Percentiles rank a stretch among this genome's conserved stretches.
These are phyloP conservation scores for Pardosa pseudoannulata DNA, from an alignment of 2,888 invertebrate genomes.

Conservation along the genomic window DNA sequence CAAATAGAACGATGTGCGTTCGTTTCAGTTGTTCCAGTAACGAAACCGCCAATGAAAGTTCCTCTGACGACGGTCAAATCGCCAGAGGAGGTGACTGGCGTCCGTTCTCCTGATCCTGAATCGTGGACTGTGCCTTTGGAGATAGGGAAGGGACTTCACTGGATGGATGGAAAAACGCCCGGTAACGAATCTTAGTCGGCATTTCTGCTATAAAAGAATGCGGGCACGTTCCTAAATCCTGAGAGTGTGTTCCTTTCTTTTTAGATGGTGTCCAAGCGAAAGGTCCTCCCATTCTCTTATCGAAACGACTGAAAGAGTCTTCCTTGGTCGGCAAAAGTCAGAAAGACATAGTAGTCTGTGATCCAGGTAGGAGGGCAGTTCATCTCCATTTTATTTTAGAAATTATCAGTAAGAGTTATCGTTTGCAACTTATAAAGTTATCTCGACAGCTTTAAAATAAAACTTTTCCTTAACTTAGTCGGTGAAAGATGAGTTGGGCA, in stretches of 20 bases:
- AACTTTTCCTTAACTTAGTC: no score
- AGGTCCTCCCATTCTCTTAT: slow-evolving; percentile 59
- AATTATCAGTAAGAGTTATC: no score
- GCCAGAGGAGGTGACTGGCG: slow-evolving; percentile 93
- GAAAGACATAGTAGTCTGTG: slow-evolving; percentile 67
- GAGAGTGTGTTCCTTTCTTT: background rate
- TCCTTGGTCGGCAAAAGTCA: slow-evolving; percentile 65
- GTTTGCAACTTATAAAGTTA: no score
- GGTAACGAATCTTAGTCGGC: no score
- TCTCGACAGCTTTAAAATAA: no score
- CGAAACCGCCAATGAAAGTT: slow-evolving; percentile 66
- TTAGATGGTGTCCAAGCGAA: slow-evolving; percentile 61
- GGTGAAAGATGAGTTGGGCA: no score
- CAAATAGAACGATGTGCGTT: background rate
- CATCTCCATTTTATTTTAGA: no score
- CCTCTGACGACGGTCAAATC: slow-evolving; percentile 88
- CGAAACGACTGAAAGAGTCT: slow-evolving; percentile 70
- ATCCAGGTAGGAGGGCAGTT: slow-evolving; percentile 63
- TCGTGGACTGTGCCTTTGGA: slow-evolving; percentile 96
- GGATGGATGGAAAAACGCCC: slow-evolving; percentile 74
- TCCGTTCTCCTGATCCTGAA: slow-evolving; percentile 95
- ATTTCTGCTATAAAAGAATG: no score
- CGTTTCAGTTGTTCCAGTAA: slow-evolving; percentile 19
- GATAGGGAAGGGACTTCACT: slow-evolving; percentile 83
- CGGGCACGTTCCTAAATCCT: no score